Evolutionary conservation across 2,888 invertebrate genomes (phyloP), one percentile per base, ranked within the genome.

Genomic region (Schizotus pectinicornis): DNA sequence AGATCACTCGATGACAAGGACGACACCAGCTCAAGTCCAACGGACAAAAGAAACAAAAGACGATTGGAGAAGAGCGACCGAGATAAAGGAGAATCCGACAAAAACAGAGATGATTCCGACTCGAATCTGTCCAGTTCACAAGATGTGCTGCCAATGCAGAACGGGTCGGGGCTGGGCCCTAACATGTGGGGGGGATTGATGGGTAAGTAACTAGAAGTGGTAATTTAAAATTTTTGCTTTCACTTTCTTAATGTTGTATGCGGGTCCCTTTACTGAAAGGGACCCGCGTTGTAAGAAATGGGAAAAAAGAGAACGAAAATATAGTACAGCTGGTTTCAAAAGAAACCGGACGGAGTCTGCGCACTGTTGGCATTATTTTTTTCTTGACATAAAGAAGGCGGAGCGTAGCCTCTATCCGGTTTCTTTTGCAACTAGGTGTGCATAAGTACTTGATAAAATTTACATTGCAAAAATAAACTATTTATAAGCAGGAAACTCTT

Each of bases 1-100:
- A 78, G 80, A 54, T 74, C 70, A 50, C 74, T 77, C 1, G 77
- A 71, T 34, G 82, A 82, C 43, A 78, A 81, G 52, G 82, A 82
- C 52, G 75, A 77, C 12, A 76, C 72, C 41, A 78, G 80, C 62
- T 78, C 79, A 35, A 79, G 75, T 59, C 80, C 80, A 32, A 60
- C 69, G 0, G 73, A 74, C 38, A 71, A 71, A 62, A 62, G 71
- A 39, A 67, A 70, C 46, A 61, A 71, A 11, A 52, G 70, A 22
- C 42, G 56, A 11, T 13, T 32, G 3, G 57, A 57, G 1, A 13
- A 47, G 8, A 46, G 73, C 37, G 71, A 70, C 37, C 65, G 73
- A 13, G 75, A 82, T 32, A 73, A 81, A 52, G 70, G 81, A 39
- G 83, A 83, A 8, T 76, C 80, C 1, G 72, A 82, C 65, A 71